Evolutionary conservation across 1,140 invertebrate species (phyloP).

Genomic region (Drosophila seguyi): DNA sequence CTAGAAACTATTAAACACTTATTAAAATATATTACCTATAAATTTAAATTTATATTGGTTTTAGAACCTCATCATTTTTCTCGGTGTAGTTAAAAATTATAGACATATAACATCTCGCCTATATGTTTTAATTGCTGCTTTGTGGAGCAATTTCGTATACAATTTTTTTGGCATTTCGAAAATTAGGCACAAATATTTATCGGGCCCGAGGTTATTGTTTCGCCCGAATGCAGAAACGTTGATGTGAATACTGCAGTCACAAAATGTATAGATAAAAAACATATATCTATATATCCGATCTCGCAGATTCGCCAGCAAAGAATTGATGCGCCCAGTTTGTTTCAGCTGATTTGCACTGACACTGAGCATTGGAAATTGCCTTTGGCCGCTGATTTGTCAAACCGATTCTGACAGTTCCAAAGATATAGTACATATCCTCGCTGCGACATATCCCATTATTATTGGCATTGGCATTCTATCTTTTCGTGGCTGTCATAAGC

Average conservation of each 20-base stretch:
- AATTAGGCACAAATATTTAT: constrained; percentile 59
- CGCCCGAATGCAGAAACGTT: constrained; percentile 56
- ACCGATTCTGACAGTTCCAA: constrained; percentile 36
- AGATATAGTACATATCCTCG: constrained; percentile 4
- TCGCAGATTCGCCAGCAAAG: constrained; percentile 21
- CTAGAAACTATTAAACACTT: not conserved
- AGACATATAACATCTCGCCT: constrained; percentile 42
- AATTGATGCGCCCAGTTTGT: constrained; percentile 61
- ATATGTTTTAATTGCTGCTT: constrained; percentile 70
- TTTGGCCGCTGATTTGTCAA: constrained; percentile 38
- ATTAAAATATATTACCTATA: too few relatives aligned
- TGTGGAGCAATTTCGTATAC: constrained; percentile 63
- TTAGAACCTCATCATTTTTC: not conserved
- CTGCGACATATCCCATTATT: constrained; percentile 23
- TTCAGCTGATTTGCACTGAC: constrained; percentile 46
- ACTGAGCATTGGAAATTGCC: constrained; percentile 33
- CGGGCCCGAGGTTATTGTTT: constrained; percentile 71
- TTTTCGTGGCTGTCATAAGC: constrained; percentile 51
- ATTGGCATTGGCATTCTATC: constrained; percentile 51
- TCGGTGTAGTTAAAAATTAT: constrained; percentile 34
- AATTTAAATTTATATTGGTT: not conserved
- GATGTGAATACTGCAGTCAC: constrained; percentile 40
- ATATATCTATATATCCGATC: constrained; percentile 4
- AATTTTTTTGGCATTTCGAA: constrained; percentile 46
- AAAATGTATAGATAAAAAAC: constrained; percentile 22